Evolutionary conservation across 2,113 vertebrate genomes (phyloP), one percentile per base, ranked within the genome.

Genomic region (Grantiella picta): DNA sequence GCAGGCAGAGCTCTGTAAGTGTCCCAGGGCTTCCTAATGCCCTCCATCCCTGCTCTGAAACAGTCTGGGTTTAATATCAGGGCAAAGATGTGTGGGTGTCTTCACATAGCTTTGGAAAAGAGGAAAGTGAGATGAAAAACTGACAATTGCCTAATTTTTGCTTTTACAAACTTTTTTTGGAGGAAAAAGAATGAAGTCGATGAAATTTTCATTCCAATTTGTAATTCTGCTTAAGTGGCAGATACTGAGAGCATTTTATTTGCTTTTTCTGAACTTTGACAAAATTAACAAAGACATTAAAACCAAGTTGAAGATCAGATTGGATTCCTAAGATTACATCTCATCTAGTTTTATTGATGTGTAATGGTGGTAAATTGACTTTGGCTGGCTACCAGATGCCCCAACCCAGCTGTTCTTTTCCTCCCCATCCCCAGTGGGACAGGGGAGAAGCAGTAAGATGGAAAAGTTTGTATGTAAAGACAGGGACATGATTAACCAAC

Each of bases 1-100:
- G 13, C 21, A 72, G n/a, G 5, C 11, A 82, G 35, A 49, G 9
- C 11, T 79, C 52, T 0, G 0, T 19, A 53, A 36, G 1, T 19
- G 15, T 19, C 10, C 8, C 12, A 25, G 31, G 21, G 28, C 27
- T 33, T 50, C 25, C 4, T 27, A 70, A 29, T 50, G 33, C 5
- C 17, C 8, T 79, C 10, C 8, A 19, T 49, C 35, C 15, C 8
- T 24, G 4, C 25, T 44, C 28, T 85, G 49, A 78, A 82, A 44
- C 1, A 60, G 27, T 31, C 10, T 42, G 12, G 3, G 12, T 57
- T 92, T 86, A 92, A 25, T 56, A 52, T 29, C 5, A 35, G 10
- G 22, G 7, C 10, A 56, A 15, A 70, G 18, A 35, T 13, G 1
- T 0, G 3, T 64, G 8, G 1, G 3, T 64, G 4, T 38, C 28